These are phyloP conservation scores for Drosophila bifasciata DNA, from an alignment of 1,140 invertebrate species.

Conservation along the genomic window DNA sequence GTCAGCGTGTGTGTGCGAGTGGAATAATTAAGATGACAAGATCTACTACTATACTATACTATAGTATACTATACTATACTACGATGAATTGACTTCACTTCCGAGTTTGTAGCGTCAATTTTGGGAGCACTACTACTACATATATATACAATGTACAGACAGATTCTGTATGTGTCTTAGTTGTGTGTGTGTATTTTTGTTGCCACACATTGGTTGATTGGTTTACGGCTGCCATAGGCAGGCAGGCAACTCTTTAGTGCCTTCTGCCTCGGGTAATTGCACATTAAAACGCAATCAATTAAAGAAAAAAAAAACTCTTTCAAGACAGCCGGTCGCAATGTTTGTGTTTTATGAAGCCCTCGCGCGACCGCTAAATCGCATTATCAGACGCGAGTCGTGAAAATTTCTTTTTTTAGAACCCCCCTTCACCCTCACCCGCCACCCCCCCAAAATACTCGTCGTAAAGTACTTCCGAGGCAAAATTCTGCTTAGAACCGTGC, in stretches of 20 bases:
- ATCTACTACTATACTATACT: no score
- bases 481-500: conserved; percentile 42
- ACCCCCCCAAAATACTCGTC: not conserved
- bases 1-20: conserved; percentile 4
- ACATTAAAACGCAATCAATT: conserved; percentile 70
- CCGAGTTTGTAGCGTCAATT: not conserved
- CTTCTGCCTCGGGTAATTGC: conserved; percentile 46
- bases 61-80: no score
- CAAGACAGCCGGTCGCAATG: conserved; percentile 35
- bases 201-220: conserved; percentile 4
- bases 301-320: conserved; percentile 45
- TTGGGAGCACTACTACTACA: no score
- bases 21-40: conserved; percentile 27
- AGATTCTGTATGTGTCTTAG: no score
- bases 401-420: conserved; percentile 19
- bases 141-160: no score
- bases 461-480: conserved; percentile 54
- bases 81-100: conserved; percentile 16
- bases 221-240: conserved; percentile 24
- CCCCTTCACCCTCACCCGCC: no score
- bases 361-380: conserved; percentile 36
- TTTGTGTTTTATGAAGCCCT: conserved; percentile 28
- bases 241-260: not conserved
- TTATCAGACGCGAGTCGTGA: conserved; percentile 53
- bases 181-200: no score